These are phyloP conservation scores for Polypterus bichir DNA, from an alignment of 2,113 vertebrate species.

Conservation along the genomic window DNA sequence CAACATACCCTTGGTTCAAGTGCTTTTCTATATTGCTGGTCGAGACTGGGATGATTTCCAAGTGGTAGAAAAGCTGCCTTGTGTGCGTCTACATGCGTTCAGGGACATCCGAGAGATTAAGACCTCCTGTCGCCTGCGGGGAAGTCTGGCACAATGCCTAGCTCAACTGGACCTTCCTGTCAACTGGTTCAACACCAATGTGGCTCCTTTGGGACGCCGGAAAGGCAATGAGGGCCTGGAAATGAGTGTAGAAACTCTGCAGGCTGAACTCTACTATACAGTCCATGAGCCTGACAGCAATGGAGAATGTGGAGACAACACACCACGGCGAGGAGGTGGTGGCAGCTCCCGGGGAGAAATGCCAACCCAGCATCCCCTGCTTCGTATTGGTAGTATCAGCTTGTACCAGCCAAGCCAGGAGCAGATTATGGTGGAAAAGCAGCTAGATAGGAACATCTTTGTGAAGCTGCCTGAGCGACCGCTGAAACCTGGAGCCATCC, in stretches of 20 bases:
- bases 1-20: constrained; percentile 76
- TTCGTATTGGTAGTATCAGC: constrained; percentile 89
- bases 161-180: constrained; percentile 78
- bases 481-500: constrained; percentile 76
- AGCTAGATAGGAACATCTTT: constrained; percentile 77
- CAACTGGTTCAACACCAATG: constrained; percentile 76
- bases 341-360: constrained; percentile 51
- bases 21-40: constrained; percentile 89
- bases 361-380: constrained; percentile 80
- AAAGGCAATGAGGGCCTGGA: constrained; percentile 63
- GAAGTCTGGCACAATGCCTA: constrained; percentile 79
- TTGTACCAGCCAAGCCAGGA: constrained; percentile 65
- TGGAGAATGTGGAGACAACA: constrained; percentile 62
- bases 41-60: constrained; percentile 92
- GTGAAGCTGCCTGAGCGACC: constrained; percentile 79
- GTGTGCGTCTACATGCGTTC: constrained; percentile 82
- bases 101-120: constrained; percentile 74
- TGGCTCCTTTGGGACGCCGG: constrained; percentile 58
- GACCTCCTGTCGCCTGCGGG: constrained; percentile 78
- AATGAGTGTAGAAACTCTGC: constrained; percentile 56
- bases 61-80: constrained; percentile 72
- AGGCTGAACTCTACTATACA: constrained; percentile 85
- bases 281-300: constrained; percentile 60
- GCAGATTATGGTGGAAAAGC: constrained; percentile 75
- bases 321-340: constrained; percentile 28